Evolutionary conservation across 1,140 invertebrate species (phyloP).

Genomic region (Drosophila sturtevanti): DNA sequence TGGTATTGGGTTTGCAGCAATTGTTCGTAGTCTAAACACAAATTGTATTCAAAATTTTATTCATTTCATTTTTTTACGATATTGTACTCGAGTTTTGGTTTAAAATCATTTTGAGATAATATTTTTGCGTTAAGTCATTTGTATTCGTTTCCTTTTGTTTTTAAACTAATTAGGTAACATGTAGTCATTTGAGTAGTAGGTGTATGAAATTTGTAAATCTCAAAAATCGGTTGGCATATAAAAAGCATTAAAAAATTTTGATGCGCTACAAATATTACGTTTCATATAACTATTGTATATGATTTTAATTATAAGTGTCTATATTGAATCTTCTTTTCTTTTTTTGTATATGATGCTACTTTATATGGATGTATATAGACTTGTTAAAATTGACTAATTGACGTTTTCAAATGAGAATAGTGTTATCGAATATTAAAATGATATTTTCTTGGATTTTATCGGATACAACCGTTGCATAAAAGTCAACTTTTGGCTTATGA

Average conservation of each 20-base stretch:
- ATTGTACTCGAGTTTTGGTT: constrained; percentile 38
- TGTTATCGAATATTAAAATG: constrained; percentile 21
- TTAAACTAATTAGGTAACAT: constrained; percentile 73
- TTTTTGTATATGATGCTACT: constrained; percentile 13
- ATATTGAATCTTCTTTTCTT: constrained; percentile 23
- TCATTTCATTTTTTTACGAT: constrained; percentile 23
- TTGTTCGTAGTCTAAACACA: constrained; percentile 36
- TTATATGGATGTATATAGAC: constrained; percentile 30
- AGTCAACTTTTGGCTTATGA: constrained; percentile 42
- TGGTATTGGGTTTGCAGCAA: constrained; percentile 37
- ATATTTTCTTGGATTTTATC: constrained; percentile 25
- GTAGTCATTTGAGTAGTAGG: constrained; percentile 62
- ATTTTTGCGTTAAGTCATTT: constrained; percentile 18
- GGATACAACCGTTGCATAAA: constrained; percentile 39
- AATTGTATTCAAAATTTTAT: constrained; percentile 12
- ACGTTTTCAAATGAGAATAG: constrained; percentile 50
- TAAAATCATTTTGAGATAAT: constrained; percentile 42
- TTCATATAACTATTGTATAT: constrained; percentile 18
- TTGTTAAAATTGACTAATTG: constrained; percentile 71
- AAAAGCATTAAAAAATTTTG: constrained; percentile 59
- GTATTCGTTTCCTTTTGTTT: constrained; percentile 23
- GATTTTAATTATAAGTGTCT: constrained; percentile 30
- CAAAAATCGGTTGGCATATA: constrained; percentile 45
- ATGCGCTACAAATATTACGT: constrained; percentile 56
- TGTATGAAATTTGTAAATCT: constrained; percentile 46